phyloP scores from a whole-genome alignment of 2,888 invertebrate species.

The Phrixothrix hirtus region DNA sequence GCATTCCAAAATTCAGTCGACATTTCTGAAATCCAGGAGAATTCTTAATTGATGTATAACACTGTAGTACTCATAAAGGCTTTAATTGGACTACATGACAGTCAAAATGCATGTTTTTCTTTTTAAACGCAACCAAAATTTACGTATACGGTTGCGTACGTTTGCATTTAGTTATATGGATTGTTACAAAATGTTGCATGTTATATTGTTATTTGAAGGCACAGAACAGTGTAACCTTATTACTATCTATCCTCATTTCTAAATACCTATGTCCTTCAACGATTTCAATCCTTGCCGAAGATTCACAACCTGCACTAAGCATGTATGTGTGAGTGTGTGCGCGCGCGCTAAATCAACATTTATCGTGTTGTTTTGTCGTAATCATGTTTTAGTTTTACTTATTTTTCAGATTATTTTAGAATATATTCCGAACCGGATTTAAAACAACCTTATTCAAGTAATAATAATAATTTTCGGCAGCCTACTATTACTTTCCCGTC shows the following conservation, averaged over 20 bases:
- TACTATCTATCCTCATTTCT: too few species aligned
- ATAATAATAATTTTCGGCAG: conserved; percentile 61
- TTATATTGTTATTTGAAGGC: conserved; percentile 3
- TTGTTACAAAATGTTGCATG: conserved; percentile 14
- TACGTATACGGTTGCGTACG: conserved; percentile 14
- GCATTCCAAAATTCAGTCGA: conserved; percentile 9
- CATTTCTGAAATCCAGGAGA: conserved; percentile 13
- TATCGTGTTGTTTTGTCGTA: conserved; percentile 28
- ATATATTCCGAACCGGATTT: conserved; percentile 63
- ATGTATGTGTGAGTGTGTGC: too few species aligned
- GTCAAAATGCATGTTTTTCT: conserved; percentile 17
- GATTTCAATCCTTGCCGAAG: conserved; percentile 8
- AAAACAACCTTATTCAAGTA: conserved; percentile 57
- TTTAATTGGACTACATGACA: too few species aligned
- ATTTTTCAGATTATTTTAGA: conserved; percentile 64
- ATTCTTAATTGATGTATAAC: conserved; percentile 9
- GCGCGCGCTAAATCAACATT: too few species aligned
- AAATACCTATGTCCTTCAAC: background rate
- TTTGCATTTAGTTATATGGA: conserved; percentile 19
- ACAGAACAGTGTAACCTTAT: too few species aligned
- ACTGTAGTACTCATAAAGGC: conserved; percentile 9
- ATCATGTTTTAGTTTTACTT: conserved; percentile 45
- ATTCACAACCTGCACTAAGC: conserved; percentile 23
- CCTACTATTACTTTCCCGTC: conserved; percentile 62
- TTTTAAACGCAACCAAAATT: conserved; percentile 11